A percentile compares a stretch with the other conserved stretches of the same genome.
Evolutionary conservation across 37 sponge, comb jelly and placozoan species (phyloP).

Genomic region (Oopsacas minuta): DNA sequence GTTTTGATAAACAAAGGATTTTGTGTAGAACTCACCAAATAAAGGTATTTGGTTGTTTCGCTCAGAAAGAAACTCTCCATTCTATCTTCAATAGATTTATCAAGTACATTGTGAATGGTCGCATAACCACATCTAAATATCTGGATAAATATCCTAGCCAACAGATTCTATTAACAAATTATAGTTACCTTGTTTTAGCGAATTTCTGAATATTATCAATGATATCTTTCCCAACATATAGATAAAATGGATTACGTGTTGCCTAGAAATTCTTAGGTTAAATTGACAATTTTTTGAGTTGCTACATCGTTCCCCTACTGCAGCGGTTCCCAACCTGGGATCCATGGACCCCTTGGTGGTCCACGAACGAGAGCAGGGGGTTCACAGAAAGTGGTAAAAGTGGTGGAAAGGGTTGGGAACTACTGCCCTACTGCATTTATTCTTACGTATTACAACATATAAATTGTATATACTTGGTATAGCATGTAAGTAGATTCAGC

Average conservation of each 20-base stretch:
- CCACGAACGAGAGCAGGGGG: too few species aligned
- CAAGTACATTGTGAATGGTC: slow-evolving; percentile 80
- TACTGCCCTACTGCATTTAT: too few species aligned
- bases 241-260: slow-evolving; percentile 88
- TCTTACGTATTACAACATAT: too few species aligned
- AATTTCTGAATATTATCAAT: slow-evolving; percentile 58
- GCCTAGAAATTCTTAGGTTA: slow-evolving; percentile 30
- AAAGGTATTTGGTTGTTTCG: slow-evolving; percentile 94
- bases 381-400: too few species aligned
- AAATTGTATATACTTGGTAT: slow-evolving; percentile 59
- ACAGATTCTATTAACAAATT: too few species aligned
- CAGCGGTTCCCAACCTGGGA: too few species aligned
- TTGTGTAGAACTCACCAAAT: slow-evolving; percentile 37
- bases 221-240: slow-evolving; percentile 84
- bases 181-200: slow-evolving; percentile 44
- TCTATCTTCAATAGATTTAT: slow-evolving; percentile 77
- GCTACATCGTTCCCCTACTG: too few species aligned
- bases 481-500: slow-evolving; percentile 90
- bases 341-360: too few species aligned
- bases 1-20: neutral
- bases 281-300: neutral
- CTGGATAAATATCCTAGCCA: neutral
- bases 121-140: slow-evolving; percentile 83
- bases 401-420: too few species aligned
- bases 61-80: slow-evolving; percentile 99